Percentiles rank a stretch among this genome's conserved stretches.
These are phyloP conservation scores for Neomicropteryx cornuta DNA, from an alignment of 1,140 invertebrate species.

Conservation along the genomic window DNA sequence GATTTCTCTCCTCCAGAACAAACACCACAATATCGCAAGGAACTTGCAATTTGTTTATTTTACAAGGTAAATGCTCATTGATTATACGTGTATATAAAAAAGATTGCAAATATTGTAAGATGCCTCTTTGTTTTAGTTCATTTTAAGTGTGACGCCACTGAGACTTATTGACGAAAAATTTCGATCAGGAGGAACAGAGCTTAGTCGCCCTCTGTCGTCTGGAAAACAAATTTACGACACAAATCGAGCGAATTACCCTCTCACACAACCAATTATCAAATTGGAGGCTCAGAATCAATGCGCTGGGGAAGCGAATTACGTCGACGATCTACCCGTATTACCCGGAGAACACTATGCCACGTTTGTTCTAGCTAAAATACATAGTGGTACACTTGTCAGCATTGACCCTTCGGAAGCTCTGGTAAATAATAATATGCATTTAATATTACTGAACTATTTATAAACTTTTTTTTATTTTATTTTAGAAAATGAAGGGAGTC, in stretches of 20 bases:
- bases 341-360: constrained; percentile 49
- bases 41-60: constrained; percentile 50
- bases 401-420: constrained; percentile 50
- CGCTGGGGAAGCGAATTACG: constrained; percentile 49
- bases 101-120: neutral
- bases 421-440: constrained; percentile 25
- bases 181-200: constrained; percentile 24
- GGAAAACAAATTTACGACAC: constrained; percentile 53
- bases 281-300: constrained; percentile 51
- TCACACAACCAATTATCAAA: constrained; percentile 52
- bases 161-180: constrained; percentile 15
- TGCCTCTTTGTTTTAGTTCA: constrained; percentile 13
- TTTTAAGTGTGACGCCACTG: constrained; percentile 18
- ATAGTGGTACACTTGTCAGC: constrained; percentile 41
- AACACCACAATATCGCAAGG: constrained; percentile 51
- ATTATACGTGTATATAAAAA: constrained; percentile 4
- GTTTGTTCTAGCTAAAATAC: constrained; percentile 47
- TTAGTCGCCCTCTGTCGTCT: constrained; percentile 45
- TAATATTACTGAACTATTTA: neutral
- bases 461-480: constrained; percentile 11
- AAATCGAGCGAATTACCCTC: constrained; percentile 48
- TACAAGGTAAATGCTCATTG: constrained; percentile 51
- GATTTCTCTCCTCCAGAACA: constrained; percentile 50
- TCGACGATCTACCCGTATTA: constrained; percentile 47
- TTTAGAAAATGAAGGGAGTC: constrained; percentile 54